Base-by-base conservation (phyloP, 1,140 invertebrate species). In the Trichonephila clavata region DNA sequence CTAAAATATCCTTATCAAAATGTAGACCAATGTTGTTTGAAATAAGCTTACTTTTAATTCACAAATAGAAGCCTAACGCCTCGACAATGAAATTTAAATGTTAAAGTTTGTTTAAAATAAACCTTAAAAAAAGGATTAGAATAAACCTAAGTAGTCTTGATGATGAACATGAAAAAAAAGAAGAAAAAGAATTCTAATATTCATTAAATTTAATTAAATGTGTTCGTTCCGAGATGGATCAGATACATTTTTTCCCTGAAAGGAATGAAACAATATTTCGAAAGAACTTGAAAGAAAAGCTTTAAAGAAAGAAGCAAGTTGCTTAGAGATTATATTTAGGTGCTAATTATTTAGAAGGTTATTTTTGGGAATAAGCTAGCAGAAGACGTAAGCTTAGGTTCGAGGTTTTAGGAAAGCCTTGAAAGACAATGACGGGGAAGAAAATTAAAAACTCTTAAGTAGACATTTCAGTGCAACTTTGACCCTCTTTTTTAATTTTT, bases 161-260 rank as follows among this genome's bases (percentile, higher is more conserved):
- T 39, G 2, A 39, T 39, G 32, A 39, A 39, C 32, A 39, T 18
- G 71, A 77, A 39, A 77, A 77, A 14, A 32, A 18, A 16, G 4
- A 77, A 27, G 4, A 77, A 77, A 87, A 43, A 39, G 32, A 65
- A 27, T 21, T 13, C 32, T 63, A 87, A 65, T 60, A 43, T 60
- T 87, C 86, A 87, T 87, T 87, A 87, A 87, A 87, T 87, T 87
- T 87, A 87, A 87, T 87, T 87, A 87, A 87, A 65, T 14, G 86
- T 87, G 63, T 27, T 65, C 32, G 24, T 65, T 65, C 32, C 61
- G 16, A 24, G 32, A 32, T 87, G 32, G 63, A 57, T 24, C 13
- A 60, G 24, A 77, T 39, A 32, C 3, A 27, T 71, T 71, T 32
- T 77, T 77, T 32, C 3, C 6, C 4, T 20, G 0, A 32, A 32